Base-by-base conservation (phyloP, 2,888 invertebrate genomes). In the Escarpia spicata region DNA sequence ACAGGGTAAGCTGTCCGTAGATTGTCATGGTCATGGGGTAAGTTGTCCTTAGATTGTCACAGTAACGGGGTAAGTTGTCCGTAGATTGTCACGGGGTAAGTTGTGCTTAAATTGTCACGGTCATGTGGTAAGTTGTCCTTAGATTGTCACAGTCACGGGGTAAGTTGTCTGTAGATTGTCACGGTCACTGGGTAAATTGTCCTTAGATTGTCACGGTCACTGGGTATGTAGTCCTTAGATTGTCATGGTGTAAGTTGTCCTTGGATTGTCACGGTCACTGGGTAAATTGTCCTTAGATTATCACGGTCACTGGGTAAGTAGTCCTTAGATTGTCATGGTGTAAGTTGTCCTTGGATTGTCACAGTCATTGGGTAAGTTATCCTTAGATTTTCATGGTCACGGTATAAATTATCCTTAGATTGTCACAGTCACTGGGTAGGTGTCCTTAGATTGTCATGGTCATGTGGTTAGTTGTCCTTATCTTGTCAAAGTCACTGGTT, bases 321-420 rank as follows among this genome's bases (percentile, higher is more conserved):
- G 45, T 45, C 45, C 45, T 6, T 45, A 45, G 45, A 45, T 9
- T 45, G 45, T 45, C 45, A 45, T 45, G 45, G 45, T 3, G 45
- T 45, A 9, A 45, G 45, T 45, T 6, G 45, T 45, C 45, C 45
- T 6, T 45, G 9, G 45, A 45, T 90, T 96, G 96, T 93, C 94
- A 95, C 93, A 95, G 94, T 4, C 94, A 95, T 92, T 96, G 96
- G 92, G 95, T 96, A 93, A 93, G 93, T 93, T 43, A 31, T 45
- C 45, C 45, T 6, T 45, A 45, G 45, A 45, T 19, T 90, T 9
- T 60, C 60, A 60, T 19, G 19, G 60, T 60, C 12, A 60, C 1
- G 60, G 10, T 9, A 19, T 60, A 19, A 60, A 15, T 60, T 60
- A 15, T 12, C 60, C 60, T 60, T 60, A 60, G 0, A 60, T 10